Evolutionary conservation across 2,797 vertebrate species (phyloP).

Genomic region (Chelonia mydas): DNA sequence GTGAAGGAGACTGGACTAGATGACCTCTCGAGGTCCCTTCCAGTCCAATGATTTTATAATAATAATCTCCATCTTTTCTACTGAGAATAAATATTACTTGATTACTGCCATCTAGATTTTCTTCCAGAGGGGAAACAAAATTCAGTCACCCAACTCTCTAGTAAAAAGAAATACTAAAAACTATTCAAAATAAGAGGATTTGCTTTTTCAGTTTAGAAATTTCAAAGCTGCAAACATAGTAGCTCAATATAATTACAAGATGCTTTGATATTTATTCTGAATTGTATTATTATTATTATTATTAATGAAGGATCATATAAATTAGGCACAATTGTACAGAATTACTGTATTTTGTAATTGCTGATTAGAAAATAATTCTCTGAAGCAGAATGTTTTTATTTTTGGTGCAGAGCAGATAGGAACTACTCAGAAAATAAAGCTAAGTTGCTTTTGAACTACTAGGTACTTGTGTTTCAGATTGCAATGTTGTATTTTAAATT

Average conservation of each 20-base stretch:
- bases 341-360: not conserved
- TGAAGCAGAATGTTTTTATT: not conserved
- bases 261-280: not conserved
- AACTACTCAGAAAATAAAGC: not conserved
- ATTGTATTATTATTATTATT: not conserved
- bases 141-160: not conserved
- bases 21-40: too few species aligned
- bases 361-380: not conserved
- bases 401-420: not conserved
- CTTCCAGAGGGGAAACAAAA: not conserved
- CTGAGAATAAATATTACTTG: not conserved
- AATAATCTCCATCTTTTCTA: not conserved
- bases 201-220: not conserved
- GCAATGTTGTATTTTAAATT: not conserved
- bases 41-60: not conserved
- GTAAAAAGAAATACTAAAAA: not conserved
- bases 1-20: too few species aligned
- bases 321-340: not conserved
- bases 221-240: not conserved
- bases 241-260: not conserved
- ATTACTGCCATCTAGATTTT: not conserved
- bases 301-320: not conserved
- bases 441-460: not conserved
- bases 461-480: not conserved
- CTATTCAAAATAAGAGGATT: not conserved